A percentile compares a stretch with the other conserved stretches of the same genome.
These are phyloP conservation scores for Dastarcus helophoroides DNA, from an alignment of 2,888 invertebrate species.

Conservation along the genomic window DNA sequence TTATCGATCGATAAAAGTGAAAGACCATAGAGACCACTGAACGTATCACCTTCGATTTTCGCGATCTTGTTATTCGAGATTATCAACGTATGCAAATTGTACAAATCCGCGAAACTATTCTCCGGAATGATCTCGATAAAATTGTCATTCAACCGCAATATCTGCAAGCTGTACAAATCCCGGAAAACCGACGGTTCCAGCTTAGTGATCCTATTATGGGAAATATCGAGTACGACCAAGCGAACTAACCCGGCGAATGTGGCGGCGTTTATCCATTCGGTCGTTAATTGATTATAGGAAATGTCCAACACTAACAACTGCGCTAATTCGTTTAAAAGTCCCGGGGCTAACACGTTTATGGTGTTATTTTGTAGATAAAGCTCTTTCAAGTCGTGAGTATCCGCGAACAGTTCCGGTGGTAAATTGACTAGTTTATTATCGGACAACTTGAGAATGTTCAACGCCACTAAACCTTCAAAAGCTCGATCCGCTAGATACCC, in stretches of 20 bases:
- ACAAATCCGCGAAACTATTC: slow-evolving; percentile 64
- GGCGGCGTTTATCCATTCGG: slow-evolving; percentile 72
- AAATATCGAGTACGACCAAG: slow-evolving; percentile 65
- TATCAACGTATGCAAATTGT: slow-evolving; percentile 69
- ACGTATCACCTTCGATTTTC: slow-evolving; percentile 61
- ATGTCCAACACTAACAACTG: slow-evolving; percentile 67
- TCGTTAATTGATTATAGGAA: slow-evolving; percentile 67
- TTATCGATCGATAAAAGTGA: slow-evolving; percentile 69
- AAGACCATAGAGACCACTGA: slow-evolving; percentile 64
- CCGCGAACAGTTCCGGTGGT: slow-evolving; percentile 71
- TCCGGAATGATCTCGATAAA: slow-evolving; percentile 64
- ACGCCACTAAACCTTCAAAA: slow-evolving; percentile 59
- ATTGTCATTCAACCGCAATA: slow-evolving; percentile 69
- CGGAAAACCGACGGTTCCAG: slow-evolving; percentile 66
- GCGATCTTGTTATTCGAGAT: slow-evolving; percentile 71
- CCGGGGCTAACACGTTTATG: slow-evolving; percentile 68
- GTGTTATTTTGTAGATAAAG: slow-evolving; percentile 74
- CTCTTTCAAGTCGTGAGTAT: slow-evolving; percentile 65
- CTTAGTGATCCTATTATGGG: slow-evolving; percentile 62
- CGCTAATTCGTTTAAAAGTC: slow-evolving; percentile 62
- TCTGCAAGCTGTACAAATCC: slow-evolving; percentile 68
- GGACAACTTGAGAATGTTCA: slow-evolving; percentile 64
- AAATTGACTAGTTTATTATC: slow-evolving; percentile 71
- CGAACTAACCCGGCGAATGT: slow-evolving; percentile 68
- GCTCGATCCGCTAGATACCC: slow-evolving; percentile 66